These are phyloP conservation scores for Pammene fasciana DNA, from an alignment of 2,888 invertebrate species.

Conservation along the genomic window DNA sequence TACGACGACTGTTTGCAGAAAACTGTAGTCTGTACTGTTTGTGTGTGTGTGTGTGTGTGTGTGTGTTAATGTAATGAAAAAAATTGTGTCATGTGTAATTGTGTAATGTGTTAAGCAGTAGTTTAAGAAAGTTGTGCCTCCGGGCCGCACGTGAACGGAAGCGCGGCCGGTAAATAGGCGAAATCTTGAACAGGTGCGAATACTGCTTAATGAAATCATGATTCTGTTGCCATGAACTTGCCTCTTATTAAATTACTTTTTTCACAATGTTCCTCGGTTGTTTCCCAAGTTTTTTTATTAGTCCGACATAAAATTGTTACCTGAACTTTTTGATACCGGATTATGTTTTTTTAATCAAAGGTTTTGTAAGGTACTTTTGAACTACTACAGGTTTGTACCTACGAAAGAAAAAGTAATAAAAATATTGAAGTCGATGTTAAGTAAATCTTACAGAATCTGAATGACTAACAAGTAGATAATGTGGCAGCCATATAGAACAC, in stretches of 20 bases:
- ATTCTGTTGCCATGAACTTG: constrained; percentile 31
- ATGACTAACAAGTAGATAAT: too few relatives aligned
- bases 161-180: constrained; percentile 31
- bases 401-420: neutral
- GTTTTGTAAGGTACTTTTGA: neutral
- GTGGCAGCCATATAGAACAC: too few relatives aligned
- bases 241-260: constrained; percentile 32
- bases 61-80: too few relatives aligned
- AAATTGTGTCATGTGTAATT: too few relatives aligned
- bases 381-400: neutral
- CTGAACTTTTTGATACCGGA: constrained; percentile 8
- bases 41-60: too few relatives aligned
- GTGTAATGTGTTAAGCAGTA: neutral
- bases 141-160: constrained; percentile 22
- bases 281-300: constrained; percentile 30
- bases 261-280: constrained; percentile 24
- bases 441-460: too few relatives aligned
- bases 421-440: neutral
- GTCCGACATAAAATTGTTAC: constrained; percentile 32
- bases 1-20: too few relatives aligned
- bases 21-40: too few relatives aligned
- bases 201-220: constrained; percentile 39
- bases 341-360: constrained; percentile 22
- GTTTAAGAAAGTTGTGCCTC: neutral
- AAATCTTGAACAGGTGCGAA: constrained; percentile 39